Evolutionary conservation across 2,888 invertebrate species (phyloP), one percentile per base, ranked within the genome.

Genomic region (Cordilura impudica): DNA sequence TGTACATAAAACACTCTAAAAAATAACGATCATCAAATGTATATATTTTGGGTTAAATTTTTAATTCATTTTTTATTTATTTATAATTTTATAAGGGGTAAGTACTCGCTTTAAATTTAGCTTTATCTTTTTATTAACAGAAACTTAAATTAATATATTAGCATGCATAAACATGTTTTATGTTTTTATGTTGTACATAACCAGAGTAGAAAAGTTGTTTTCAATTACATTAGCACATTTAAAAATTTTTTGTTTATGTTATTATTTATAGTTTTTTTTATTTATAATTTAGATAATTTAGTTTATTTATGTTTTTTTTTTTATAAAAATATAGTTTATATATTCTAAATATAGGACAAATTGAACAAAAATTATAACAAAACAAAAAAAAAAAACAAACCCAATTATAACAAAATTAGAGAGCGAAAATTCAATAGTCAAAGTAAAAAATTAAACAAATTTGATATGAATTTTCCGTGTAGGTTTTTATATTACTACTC

Each of bases 271-370:
- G 14, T 39, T 51, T 1, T 23, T 4, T 23, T 23, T 23, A n/a
- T 31, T 49, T n/a, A 39, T 53, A 45, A 54, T 58, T 66, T 77
- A 54, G 39, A 63, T 21, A 65, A 56, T 74, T 72, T 56, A 12
- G 2, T 60, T 72, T 58, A 54, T 56, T 19, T 8, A 10, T 56
- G 49, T 53, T n/a, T 16, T 19, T n/a, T 47, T 49, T 29, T 16
- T 26, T 65, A 75, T 76, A 51, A 45, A 56, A 39, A 49, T 69
- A 53, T 78, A 73, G 58, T 73, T 79, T 51, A 43, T 47, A 23
- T 75, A 53, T 56, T 71, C 73, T 82, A 83, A 83, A 83, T 83
- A 83, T 83, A 83, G 83, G 83, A 83, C 83, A 82, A 78, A 75
- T 79, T 35, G n/a, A n/a, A n/a, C n/a, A 63, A 56, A 81, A 49